phyloP scores from a whole-genome alignment of 2,888 invertebrate genomes.

The Hydrotaea diabolus region DNA sequence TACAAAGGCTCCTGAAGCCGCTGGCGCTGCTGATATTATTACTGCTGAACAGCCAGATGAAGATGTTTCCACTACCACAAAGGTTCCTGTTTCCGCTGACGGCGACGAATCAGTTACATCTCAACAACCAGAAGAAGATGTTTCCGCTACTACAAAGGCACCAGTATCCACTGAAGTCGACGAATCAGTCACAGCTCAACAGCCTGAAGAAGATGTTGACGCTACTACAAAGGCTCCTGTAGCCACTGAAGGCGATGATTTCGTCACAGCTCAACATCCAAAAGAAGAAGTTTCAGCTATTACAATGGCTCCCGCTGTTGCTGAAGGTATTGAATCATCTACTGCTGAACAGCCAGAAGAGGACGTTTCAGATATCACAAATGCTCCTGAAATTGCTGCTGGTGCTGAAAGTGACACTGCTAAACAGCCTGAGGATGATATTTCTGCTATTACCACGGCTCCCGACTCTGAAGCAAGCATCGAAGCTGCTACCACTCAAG shows the following conservation, averaged over 20 bases:
- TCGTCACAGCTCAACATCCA: not conserved
- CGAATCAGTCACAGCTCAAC: too few species aligned
- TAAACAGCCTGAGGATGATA: not conserved
- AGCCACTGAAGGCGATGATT: slow-evolving; percentile 21
- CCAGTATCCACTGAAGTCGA: not conserved
- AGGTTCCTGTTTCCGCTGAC: not conserved
- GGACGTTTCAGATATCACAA: slow-evolving; percentile 14
- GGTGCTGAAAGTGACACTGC: slow-evolving; percentile 17
- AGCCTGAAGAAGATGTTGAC: slow-evolving; percentile 52
- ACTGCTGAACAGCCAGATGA: not conserved
- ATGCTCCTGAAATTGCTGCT: not conserved
- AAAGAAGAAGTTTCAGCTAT: not conserved
- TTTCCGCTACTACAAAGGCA: slow-evolving; percentile 12
- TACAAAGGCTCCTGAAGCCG: slow-evolving; percentile 1
- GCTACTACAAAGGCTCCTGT: slow-evolving; percentile 39
- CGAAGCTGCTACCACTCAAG: slow-evolving; percentile 10
- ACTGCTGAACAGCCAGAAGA: slow-evolving; percentile 32
- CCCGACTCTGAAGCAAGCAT: not conserved
- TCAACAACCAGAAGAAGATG: not conserved
- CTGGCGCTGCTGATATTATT: slow-evolving; percentile 9
- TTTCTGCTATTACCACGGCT: slow-evolving; percentile 7
- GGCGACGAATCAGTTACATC: slow-evolving; percentile 11
- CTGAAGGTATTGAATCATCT: not conserved
- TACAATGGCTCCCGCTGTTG: slow-evolving; percentile 2
- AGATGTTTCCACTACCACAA: not conserved